A percentile compares a stretch with the other conserved stretches of the same genome.
phyloP scores from a whole-genome alignment of 1,140 invertebrate genomes.

The Bombus superbus region DNA sequence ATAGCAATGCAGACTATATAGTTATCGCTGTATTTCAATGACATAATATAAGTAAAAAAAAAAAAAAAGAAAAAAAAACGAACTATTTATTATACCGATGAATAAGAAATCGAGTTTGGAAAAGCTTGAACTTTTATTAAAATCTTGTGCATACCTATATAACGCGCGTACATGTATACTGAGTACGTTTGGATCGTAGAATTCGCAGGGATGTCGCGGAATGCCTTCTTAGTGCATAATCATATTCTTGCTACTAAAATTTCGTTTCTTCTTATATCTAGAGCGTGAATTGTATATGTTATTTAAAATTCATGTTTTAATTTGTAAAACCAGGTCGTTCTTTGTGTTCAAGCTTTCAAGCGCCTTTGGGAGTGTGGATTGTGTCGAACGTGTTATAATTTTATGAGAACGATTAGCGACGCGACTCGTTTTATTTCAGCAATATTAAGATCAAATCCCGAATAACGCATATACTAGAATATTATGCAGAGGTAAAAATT shows the following conservation, averaged over 20 bases:
- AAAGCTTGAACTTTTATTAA: constrained; percentile 17
- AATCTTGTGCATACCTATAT: constrained; percentile 18
- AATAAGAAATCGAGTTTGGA: neutral
- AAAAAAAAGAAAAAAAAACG: neutral
- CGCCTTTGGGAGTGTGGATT: constrained; percentile 39
- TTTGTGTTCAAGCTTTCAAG: constrained; percentile 39
- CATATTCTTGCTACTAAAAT: constrained; percentile 35
- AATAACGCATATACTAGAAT: neutral
- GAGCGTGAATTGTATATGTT: constrained; percentile 36
- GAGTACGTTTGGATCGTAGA: constrained; percentile 21
- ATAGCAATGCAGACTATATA: neutral
- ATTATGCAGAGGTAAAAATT: neutral
- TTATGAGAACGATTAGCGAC: neutral
- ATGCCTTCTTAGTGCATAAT: constrained; percentile 46
- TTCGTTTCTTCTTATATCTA: constrained; percentile 22
- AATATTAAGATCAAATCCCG: neutral
- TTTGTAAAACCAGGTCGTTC: constrained; percentile 7
- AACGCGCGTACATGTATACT: neutral
- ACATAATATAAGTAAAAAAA: neutral
- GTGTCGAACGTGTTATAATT: constrained; percentile 31
- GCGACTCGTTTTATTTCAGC: neutral
- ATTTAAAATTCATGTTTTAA: constrained; percentile 12
- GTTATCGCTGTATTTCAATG: no score
- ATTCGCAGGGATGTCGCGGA: constrained; percentile 32
- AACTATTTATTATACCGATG: neutral